Evolutionary conservation across 2,113 vertebrate genomes (phyloP), one percentile per base, ranked within the genome.

Genomic region (Menura novaehollandiae): DNA sequence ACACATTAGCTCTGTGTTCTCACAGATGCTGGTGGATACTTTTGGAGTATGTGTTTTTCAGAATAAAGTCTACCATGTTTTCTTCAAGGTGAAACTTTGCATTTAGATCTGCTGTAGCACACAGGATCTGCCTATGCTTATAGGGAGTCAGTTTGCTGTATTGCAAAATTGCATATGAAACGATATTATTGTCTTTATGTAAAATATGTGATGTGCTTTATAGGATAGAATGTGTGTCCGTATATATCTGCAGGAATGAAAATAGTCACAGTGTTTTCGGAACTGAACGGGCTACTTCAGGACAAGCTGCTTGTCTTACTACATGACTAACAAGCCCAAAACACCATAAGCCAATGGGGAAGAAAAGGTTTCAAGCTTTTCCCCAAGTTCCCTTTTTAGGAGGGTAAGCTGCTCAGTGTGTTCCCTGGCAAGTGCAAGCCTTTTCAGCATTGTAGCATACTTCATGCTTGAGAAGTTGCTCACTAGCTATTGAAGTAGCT

Each of bases 361-460:
- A 95, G 76, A 93, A 87, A 91, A 74, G 56, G 64, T 93, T 95
- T 92, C 91, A 63, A 55, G 76, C 80, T 74, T 91, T 91, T 89
- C 63, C 86, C 64, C 33, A 84, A 33, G 72, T 95, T 97, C 84
- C 94, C 76, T 93, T 93, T 95, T 90, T 93, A 85, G 78, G 92
- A 90, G 85, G 67, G 67, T 69, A 43, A 90, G 79, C 85, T 76
- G 71, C 85, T 90, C 79, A 66, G 53, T 32, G 23, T 86, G 88
- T 83, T 92, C 52, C 39, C 73, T 81, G 76, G 89, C 10, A 6
- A 93, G 72, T 81, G 68, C 56, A 91, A 81, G 52, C 76, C 86
- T 92, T 90, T 93, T 96, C 93, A 89, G 80, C 80, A 28, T 47
- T 94, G 72, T 92, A 51, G n/a, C 35, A 20, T 46, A 33, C 63